Percentiles rank a stretch among this genome's conserved stretches.
Evolutionary conservation across 2,113 vertebrate genomes (phyloP).

Genomic region (Nymphicus hollandicus): DNA sequence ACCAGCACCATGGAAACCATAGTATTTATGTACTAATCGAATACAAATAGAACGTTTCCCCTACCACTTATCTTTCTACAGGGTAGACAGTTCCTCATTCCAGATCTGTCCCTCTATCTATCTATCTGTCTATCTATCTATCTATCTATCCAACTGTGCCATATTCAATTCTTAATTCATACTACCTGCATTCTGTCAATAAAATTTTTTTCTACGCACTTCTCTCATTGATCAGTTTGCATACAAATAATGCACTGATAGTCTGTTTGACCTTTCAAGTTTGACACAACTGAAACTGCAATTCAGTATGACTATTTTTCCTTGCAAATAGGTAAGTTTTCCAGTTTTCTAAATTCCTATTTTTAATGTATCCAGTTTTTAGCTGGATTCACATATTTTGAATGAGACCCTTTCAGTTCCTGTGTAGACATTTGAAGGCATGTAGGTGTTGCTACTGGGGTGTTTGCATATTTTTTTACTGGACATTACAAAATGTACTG

Average conservation of each 20-base stretch:
- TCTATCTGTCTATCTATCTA: not conserved
- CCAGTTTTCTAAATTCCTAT: not conserved
- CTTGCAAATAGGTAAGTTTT: not conserved
- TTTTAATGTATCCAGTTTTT: not conserved
- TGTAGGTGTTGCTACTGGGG: not conserved
- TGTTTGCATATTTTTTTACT: not conserved
- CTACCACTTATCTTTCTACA: constrained; percentile 2
- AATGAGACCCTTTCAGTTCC: not conserved
- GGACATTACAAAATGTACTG: not conserved
- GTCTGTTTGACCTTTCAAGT: not conserved
- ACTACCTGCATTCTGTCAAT: not conserved
- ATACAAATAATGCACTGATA: not conserved
- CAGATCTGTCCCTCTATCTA: not conserved
- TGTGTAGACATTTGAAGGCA: not conserved
- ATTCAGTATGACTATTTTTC: not conserved
- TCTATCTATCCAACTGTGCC: not conserved
- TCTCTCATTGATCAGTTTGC: not conserved
- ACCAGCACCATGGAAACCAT: constrained; percentile 58
- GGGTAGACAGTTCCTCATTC: constrained; percentile 50
- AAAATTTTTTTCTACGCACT: not conserved
- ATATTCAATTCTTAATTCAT: not conserved
- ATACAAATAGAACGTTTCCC: constrained; percentile 44
- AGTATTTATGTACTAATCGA: constrained; percentile 53
- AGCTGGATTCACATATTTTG: not conserved
- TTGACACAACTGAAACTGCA: not conserved